Evolutionary conservation across 2,888 invertebrate genomes (phyloP).

Genomic region (Tineola bisselliella): DNA sequence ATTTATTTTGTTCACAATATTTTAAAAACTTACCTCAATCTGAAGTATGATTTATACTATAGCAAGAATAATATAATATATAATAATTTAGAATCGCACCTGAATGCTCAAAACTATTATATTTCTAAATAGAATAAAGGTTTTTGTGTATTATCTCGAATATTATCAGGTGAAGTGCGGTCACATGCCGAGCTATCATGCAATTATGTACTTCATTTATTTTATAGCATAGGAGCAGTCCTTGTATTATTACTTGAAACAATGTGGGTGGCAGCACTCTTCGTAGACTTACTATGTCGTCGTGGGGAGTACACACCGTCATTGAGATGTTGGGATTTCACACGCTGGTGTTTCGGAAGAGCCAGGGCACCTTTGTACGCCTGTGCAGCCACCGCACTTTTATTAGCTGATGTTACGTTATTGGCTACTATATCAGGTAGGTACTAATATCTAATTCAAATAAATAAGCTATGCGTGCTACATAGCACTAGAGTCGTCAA

Average conservation of each 20-base stretch:
- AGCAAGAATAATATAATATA: too few relatives aligned
- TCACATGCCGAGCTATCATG: too few relatives aligned
- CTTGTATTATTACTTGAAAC: constrained; percentile 52
- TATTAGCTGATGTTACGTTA: constrained; percentile 50
- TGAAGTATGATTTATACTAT: too few relatives aligned
- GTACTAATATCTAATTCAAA: not conserved
- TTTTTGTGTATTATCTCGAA: too few relatives aligned
- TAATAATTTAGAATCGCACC: too few relatives aligned
- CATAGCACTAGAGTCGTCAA: too few relatives aligned
- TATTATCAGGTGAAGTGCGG: too few relatives aligned
- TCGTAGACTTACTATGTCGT: constrained; percentile 53
- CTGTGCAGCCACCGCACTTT: constrained; percentile 51
- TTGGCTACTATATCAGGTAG: constrained; percentile 47
- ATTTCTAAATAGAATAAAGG: too few relatives aligned
- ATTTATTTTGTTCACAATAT: too few relatives aligned
- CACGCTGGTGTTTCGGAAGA: constrained; percentile 55
- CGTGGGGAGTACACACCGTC: constrained; percentile 54
- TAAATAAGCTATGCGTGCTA: not conserved
- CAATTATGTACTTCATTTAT: too few relatives aligned
- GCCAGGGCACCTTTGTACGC: constrained; percentile 58
- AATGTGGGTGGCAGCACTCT: constrained; percentile 59
- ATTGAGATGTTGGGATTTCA: constrained; percentile 57
- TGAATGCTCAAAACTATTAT: too few relatives aligned
- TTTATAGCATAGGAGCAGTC: constrained; percentile 43
- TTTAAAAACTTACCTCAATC: too few relatives aligned